Conservation (phyloP, 2,888 invertebrate species). For the Lottia gigantea region DNA sequence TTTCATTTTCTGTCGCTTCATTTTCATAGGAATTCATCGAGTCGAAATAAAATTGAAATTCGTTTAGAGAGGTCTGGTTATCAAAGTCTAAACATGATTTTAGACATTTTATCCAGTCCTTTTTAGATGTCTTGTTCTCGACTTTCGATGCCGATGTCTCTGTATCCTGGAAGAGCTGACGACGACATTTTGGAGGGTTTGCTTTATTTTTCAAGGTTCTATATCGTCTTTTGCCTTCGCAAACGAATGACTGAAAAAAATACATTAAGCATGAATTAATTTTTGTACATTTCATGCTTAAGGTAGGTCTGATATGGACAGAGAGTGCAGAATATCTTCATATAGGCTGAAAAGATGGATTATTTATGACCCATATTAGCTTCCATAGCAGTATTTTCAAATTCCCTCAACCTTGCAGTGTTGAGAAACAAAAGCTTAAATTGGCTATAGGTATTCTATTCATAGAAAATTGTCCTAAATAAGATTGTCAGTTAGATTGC, state of each 20-base stretch:
- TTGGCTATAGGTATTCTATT: too few species aligned
- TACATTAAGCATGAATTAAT: too few species aligned
- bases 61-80: background rate
- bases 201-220: constrained; percentile 3
- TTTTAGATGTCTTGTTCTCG: background rate
- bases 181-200: background rate
- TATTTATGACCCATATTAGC: too few species aligned
- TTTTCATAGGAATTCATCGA: background rate
- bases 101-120: background rate
- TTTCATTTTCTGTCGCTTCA: background rate
- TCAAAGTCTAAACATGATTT: constrained; percentile 9
- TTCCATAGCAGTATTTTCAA: too few species aligned
- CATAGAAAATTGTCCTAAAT: too few species aligned
- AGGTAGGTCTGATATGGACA: too few species aligned
- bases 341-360: too few species aligned
- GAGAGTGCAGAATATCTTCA: too few species aligned
- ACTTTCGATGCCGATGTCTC: background rate
- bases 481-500: too few species aligned
- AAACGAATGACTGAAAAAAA: background rate
- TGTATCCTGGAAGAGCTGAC: background rate
- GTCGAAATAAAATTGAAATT: background rate
- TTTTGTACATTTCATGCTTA: too few species aligned
- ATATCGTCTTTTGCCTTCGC: background rate
- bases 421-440: too few species aligned
- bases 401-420: too few species aligned